phyloP scores from a whole-genome alignment of 2,797 vertebrate species.

The Sarcophilus harrisii region DNA sequence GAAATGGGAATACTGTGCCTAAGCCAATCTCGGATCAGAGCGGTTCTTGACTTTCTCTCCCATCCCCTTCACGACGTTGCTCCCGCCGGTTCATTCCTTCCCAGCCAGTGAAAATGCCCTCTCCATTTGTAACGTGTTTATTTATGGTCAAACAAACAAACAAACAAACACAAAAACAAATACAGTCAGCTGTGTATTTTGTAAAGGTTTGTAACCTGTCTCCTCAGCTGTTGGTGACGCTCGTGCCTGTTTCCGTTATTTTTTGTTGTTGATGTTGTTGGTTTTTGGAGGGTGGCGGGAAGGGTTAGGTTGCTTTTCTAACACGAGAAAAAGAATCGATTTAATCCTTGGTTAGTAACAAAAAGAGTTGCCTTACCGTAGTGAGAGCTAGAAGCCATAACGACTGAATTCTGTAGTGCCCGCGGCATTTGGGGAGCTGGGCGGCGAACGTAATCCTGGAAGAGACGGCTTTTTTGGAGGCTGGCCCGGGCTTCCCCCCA shows the following conservation, averaged over 20 bases:
- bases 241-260: slow-evolving; percentile 76
- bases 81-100: slow-evolving; percentile 42
- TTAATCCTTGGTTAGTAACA: slow-evolving; percentile 77
- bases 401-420: slow-evolving; percentile 76
- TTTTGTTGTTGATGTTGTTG: slow-evolving; percentile 43
- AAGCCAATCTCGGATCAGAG: slow-evolving; percentile 58
- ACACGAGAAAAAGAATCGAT: slow-evolving; percentile 67
- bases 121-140: slow-evolving; percentile 83
- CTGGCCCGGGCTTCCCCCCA: neutral
- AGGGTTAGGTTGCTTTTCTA: slow-evolving; percentile 48
- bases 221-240: slow-evolving; percentile 79
- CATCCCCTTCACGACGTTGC: neutral
- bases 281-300: neutral
- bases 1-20: slow-evolving; percentile 74
- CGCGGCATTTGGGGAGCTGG: neutral
- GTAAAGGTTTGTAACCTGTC: slow-evolving; percentile 80
- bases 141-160: slow-evolving; percentile 79
- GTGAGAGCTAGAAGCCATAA: slow-evolving; percentile 85
- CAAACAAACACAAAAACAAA: neutral
- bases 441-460: neutral
- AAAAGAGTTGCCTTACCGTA: slow-evolving; percentile 85
- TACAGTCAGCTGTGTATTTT: slow-evolving; percentile 75
- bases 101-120: slow-evolving; percentile 80
- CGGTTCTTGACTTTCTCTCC: slow-evolving; percentile 75
- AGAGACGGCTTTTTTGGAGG: neutral